phyloP scores from a whole-genome alignment of 2,888 invertebrate genomes.

The Allygus modestus region DNA sequence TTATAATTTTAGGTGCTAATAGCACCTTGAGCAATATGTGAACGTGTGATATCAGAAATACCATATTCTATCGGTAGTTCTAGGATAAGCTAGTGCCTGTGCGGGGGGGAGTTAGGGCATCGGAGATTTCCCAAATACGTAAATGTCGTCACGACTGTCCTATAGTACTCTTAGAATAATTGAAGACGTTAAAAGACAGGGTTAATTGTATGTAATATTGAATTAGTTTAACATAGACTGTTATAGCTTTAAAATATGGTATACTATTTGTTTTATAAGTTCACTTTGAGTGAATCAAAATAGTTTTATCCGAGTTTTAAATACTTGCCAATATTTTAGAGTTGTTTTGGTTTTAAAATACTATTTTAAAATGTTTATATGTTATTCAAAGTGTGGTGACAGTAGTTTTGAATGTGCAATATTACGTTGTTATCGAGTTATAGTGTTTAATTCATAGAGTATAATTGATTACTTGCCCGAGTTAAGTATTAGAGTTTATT shows the following conservation, averaged over 20 bases:
- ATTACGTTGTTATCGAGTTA: slow-evolving; percentile 6
- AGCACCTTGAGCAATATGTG: slow-evolving; percentile 46
- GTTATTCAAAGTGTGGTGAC: slow-evolving; percentile 29
- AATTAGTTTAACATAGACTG: slow-evolving; percentile 24
- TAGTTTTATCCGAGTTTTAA: slow-evolving; percentile 54
- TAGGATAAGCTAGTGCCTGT: slow-evolving; percentile 54
- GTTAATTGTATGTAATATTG: slow-evolving; percentile 23
- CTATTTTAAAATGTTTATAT: slow-evolving; percentile 47
- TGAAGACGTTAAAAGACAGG: slow-evolving; percentile 40
- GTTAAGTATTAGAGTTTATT: no score
- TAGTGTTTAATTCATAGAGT: not conserved
- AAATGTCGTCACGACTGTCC: slow-evolving; percentile 39
- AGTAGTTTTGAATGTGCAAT: slow-evolving; percentile 38
- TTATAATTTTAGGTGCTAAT: slow-evolving; percentile 34
- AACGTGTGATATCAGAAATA: slow-evolving; percentile 42
- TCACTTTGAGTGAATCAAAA: slow-evolving; percentile 54
- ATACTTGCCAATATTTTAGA: slow-evolving; percentile 56
- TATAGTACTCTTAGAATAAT: not conserved
- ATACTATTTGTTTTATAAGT: slow-evolving; percentile 56
- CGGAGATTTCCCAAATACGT: slow-evolving; percentile 39
- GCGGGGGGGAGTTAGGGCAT: slow-evolving; percentile 15
- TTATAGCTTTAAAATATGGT: slow-evolving; percentile 51
- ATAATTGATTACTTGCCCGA: not conserved
- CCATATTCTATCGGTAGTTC: slow-evolving; percentile 39
- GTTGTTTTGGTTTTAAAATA: slow-evolving; percentile 48